Evolutionary conservation across 2,113 vertebrate species (phyloP).

Genomic region (Ardeotis arabs): DNA sequence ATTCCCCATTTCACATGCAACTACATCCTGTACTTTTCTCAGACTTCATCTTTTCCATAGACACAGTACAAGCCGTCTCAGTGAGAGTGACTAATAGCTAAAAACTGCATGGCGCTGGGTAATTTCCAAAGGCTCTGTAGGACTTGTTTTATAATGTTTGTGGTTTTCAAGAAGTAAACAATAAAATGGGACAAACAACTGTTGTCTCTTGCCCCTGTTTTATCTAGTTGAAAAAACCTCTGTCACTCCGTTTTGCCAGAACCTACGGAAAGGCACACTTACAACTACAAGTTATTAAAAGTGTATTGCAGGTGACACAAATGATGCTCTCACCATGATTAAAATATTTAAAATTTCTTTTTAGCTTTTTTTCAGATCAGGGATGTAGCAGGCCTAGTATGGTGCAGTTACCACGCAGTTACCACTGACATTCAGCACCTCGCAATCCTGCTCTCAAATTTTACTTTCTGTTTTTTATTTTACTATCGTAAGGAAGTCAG

Average conservation of each 20-base stretch:
- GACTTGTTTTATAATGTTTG: conserved; percentile 71
- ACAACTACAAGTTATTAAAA: not conserved
- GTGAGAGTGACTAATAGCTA: conserved; percentile 66
- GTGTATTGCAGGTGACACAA: not conserved
- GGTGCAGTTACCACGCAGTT: fast-evolving
- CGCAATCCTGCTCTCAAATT: not conserved
- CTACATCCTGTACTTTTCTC: conserved; percentile 7
- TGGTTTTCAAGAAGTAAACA: conserved; percentile 72
- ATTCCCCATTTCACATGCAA: not conserved
- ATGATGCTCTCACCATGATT: not conserved
- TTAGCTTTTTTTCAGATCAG: not conserved
- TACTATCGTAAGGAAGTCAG: not conserved
- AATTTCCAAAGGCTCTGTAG: conserved; percentile 68
- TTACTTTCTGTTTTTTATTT: not conserved
- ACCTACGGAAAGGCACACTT: not conserved
- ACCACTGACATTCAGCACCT: not conserved
- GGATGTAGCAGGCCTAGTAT: not conserved
- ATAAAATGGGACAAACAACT: conserved; percentile 69
- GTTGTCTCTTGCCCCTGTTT: conserved; percentile 52
- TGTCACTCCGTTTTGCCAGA: not conserved
- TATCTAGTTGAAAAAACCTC: conserved; percentile 59
- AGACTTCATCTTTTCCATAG: conserved; percentile 60
- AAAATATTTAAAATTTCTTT: not conserved
- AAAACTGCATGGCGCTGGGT: conserved; percentile 64
- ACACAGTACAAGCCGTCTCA: conserved; percentile 34